These are phyloP conservation scores for Harmothoe impar DNA, from an alignment of 2,888 invertebrate genomes.

Conservation along the genomic window DNA sequence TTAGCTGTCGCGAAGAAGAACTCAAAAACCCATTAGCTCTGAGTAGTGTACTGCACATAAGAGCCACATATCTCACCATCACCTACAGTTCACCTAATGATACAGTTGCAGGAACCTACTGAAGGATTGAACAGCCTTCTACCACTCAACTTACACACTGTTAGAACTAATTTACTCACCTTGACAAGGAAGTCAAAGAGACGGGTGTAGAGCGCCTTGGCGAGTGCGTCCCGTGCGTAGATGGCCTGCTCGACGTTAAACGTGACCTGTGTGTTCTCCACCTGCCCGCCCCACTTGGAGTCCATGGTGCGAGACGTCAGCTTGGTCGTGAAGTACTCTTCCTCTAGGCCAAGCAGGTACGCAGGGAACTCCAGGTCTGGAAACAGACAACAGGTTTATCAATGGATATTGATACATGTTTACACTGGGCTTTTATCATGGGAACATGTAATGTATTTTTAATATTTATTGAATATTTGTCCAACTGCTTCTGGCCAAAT, in stretches of 20 bases:
- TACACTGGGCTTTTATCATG: neutral
- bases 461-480: too few relatives aligned
- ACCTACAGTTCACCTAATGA: too few relatives aligned
- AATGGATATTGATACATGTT: neutral
- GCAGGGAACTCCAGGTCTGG: slow-evolving; percentile 87
- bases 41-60: too few relatives aligned
- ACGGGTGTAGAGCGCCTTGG: slow-evolving; percentile 87
- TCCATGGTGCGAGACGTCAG: slow-evolving; percentile 87
- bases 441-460: too few relatives aligned
- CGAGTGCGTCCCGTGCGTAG: slow-evolving; percentile 87
- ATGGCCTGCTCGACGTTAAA: slow-evolving; percentile 87
- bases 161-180: slow-evolving; percentile 75
- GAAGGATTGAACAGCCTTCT: too few relatives aligned
- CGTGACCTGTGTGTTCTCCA: slow-evolving; percentile 86
- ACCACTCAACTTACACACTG: too few relatives aligned
- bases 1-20: too few relatives aligned
- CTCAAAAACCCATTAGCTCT: too few relatives aligned
- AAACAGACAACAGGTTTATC: slow-evolving; percentile 64
- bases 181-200: slow-evolving; percentile 87
- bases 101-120: too few relatives aligned
- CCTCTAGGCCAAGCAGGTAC: slow-evolving; percentile 86
- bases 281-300: slow-evolving; percentile 88
- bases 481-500: too few relatives aligned
- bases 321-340: slow-evolving; percentile 86
- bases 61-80: too few relatives aligned